Evolutionary conservation across 2,797 vertebrate genomes (phyloP).

Genomic region (Eulemur coronatus): DNA sequence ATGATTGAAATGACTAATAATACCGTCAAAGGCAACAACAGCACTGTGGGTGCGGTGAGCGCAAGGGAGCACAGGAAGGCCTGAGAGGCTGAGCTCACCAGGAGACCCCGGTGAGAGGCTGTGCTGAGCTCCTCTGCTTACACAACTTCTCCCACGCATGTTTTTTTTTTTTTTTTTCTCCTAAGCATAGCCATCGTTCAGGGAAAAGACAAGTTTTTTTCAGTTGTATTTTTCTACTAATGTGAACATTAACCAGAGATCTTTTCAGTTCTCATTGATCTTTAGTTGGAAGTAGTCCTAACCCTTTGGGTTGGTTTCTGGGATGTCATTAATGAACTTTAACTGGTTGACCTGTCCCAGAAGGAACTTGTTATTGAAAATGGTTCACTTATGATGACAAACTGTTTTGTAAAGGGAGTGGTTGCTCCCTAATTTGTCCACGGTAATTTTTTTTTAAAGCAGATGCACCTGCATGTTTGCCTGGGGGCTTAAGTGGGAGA

Average conservation of each 20-base stretch:
- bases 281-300: background rate
- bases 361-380: background rate
- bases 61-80: background rate
- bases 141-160: background rate
- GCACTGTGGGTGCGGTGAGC: background rate
- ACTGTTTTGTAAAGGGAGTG: background rate
- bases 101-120: background rate
- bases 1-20: background rate
- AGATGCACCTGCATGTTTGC: background rate
- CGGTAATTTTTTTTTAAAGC: background rate
- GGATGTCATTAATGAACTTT: constrained; percentile 29
- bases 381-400: background rate
- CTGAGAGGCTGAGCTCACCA: background rate
- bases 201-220: background rate
- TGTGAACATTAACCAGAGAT: background rate
- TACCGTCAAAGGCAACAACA: background rate
- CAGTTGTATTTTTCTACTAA: background rate
- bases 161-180: no score
- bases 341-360: background rate
- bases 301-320: background rate
- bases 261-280: background rate
- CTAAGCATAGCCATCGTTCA: background rate
- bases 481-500: background rate
- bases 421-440: background rate
- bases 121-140: background rate